phyloP scores from a whole-genome alignment of 2,797 vertebrate genomes.

The Xenentodon cancila region DNA sequence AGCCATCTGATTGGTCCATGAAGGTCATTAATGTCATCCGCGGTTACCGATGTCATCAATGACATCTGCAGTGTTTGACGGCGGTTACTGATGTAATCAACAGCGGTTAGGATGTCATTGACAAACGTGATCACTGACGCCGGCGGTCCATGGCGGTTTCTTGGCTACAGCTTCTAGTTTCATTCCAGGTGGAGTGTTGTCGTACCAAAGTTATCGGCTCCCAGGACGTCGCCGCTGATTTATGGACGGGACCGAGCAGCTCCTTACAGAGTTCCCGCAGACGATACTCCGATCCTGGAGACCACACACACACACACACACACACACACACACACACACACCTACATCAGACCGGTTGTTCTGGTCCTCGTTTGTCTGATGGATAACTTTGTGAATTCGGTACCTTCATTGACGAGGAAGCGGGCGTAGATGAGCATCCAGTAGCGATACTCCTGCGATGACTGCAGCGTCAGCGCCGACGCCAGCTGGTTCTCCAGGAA shows the following conservation, averaged over 20 bases:
- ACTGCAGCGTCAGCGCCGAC: conserved; percentile 89
- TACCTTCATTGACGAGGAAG: conserved; percentile 98
- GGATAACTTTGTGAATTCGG: no score
- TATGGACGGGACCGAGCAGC: conserved; percentile 95
- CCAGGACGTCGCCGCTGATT: conserved; percentile 91
- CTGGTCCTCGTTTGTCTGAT: no score
- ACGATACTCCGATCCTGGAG: conserved; percentile 92
- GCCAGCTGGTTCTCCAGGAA: conserved; percentile 97
- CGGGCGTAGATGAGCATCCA: conserved; percentile 98
- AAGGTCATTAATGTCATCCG: no score
- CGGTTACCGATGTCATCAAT: no score
- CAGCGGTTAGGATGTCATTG: no score
- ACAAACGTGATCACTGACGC: no score
- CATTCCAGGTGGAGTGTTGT: background rate
- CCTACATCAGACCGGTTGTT: background rate
- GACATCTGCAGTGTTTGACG: no score
- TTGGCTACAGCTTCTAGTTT: no score
- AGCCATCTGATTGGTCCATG: no score
- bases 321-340: background rate
- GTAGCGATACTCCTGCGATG: conserved; percentile 92
- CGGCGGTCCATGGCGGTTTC: no score
- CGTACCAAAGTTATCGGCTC: conserved; percentile 92
- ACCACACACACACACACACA: background rate
- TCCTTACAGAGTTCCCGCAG: conserved; percentile 96
- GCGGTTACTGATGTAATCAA: no score